These are phyloP conservation scores for Apostichopus leukothele DNA, from an alignment of 53 echinoderm and acorn worm species.

Conservation along the genomic window DNA sequence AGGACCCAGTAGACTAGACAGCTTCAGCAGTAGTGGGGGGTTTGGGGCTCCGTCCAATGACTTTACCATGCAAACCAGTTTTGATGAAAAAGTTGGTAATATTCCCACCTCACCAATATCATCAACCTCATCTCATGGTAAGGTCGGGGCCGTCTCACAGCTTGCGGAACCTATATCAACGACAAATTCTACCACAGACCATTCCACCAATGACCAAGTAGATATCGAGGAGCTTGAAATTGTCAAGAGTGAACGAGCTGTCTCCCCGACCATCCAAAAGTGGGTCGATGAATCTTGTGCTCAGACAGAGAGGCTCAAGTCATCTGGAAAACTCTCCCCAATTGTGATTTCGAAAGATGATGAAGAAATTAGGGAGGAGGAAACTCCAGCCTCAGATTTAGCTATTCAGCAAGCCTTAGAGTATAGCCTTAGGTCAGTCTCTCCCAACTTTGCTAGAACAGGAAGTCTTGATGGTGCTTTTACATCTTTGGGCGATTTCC, in stretches of 20 bases:
- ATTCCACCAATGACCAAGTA: conserved; percentile 40
- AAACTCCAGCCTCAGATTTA: not conserved
- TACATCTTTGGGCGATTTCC: conserved; percentile 45
- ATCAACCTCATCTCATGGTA: conserved; percentile 49
- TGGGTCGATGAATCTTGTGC: conserved; percentile 83
- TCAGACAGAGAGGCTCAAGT: conserved; percentile 60
- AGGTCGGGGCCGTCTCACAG: not conserved
- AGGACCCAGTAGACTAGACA: conserved; percentile 69
- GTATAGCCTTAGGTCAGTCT: conserved; percentile 48
- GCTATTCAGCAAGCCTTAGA: conserved; percentile 39
- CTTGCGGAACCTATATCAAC: conserved; percentile 8
- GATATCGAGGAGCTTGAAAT: conserved; percentile 50
- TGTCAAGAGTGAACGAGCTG: conserved; percentile 5
- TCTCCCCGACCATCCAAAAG: conserved; percentile 70
- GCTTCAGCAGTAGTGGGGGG: conserved; percentile 46
- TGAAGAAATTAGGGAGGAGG: not conserved
- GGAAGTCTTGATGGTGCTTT: conserved; percentile 77
- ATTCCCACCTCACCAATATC: conserved; percentile 47
- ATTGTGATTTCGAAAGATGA: not conserved
- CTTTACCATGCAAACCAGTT: conserved; percentile 38
- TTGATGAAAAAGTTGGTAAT: conserved; percentile 14
- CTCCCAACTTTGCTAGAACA: conserved; percentile 61
- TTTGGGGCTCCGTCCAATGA: not conserved
- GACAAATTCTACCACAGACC: conserved; percentile 47
- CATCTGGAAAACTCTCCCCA: not conserved